Evolutionary conservation across 2,113 vertebrate species (phyloP).

Genomic region (Rhynchopsitta pachyrhyncha): DNA sequence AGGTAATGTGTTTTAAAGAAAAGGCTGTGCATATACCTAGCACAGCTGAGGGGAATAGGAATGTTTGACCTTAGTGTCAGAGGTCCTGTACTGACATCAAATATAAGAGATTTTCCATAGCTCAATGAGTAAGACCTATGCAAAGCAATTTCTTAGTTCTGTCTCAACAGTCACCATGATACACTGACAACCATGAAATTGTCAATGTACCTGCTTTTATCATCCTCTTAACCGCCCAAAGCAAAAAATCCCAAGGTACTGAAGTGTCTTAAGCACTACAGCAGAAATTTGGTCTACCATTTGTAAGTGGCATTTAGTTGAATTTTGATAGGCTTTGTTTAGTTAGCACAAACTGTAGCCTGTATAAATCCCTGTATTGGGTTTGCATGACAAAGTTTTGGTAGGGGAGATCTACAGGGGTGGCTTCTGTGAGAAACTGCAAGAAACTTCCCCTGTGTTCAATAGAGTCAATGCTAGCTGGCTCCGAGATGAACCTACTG

Average conservation of each 20-base stretch:
- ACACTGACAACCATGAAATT: not conserved
- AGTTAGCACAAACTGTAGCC: not conserved
- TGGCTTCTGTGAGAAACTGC: not conserved
- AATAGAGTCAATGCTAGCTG: not conserved
- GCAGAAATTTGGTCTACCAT: not conserved
- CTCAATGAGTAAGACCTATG: not conserved
- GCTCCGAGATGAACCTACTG: not conserved
- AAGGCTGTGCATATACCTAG: not conserved
- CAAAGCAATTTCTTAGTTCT: not conserved
- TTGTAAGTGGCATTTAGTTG: fast-evolving
- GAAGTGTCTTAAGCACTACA: not conserved
- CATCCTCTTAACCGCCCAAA: not conserved
- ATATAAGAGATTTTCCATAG: not conserved
- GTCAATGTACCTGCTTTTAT: not conserved
- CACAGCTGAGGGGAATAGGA: not conserved
- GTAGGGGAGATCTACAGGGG: not conserved
- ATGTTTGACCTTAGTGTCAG: not conserved
- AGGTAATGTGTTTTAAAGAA: not conserved
- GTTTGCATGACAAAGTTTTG: not conserved
- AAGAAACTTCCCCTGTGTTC: not conserved
- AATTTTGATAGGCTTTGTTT: not conserved
- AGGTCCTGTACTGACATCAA: not conserved
- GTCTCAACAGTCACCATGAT: not conserved
- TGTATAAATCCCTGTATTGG: not conserved
- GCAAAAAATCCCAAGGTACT: not conserved